Evolutionary conservation across 2,113 vertebrate genomes (phyloP), one percentile per base, ranked within the genome.

Genomic region (Naja naja): DNA sequence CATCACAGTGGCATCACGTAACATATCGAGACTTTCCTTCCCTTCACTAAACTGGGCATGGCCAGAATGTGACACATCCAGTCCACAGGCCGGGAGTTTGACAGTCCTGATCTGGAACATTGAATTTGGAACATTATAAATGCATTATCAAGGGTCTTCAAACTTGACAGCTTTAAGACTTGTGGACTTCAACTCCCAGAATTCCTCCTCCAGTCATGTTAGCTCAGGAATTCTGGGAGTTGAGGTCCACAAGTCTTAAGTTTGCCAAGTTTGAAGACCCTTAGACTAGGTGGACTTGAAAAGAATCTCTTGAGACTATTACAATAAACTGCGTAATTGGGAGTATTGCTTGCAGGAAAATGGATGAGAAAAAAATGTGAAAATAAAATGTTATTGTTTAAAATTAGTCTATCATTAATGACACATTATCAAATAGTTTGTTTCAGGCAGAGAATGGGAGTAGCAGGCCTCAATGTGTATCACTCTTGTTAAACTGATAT

Each of bases 391-490:
- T 53, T 34, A 25, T 54, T 34, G 25, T 55, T 85, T 56, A 85
- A 1, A 0, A 90, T 54, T 92, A 30, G 91, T 87, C 0, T 0
- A 12, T 58, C 6, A 14, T 49, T 43, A 54, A 47, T 8, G 0
- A 0, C 4, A 34, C n/a, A 14, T 55, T 52, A 88, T 4, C 0
- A 93, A 94, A 92, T 58, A 87, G 34, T 87, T 3, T 47, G 0
- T 45, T 12, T 54, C 4, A 87, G 43, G 1, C 45, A 81, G 4
- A 4, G 52, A 85, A 93, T 25, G 30, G 27, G 53, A 88, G 34
- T 16, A 0, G 0, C 23, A 85, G 69, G 34, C 5, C 14, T 92
- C 9, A 56, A 58, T 23, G 23, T 85, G 6, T 58, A 89, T 47
- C 30, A 12, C 18, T 89, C 11, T 58, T 89, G n/a, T 23, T n/a